These are phyloP conservation scores for Aleadryas rufinucha DNA, from an alignment of 2,113 vertebrate species.

Conservation along the genomic window DNA sequence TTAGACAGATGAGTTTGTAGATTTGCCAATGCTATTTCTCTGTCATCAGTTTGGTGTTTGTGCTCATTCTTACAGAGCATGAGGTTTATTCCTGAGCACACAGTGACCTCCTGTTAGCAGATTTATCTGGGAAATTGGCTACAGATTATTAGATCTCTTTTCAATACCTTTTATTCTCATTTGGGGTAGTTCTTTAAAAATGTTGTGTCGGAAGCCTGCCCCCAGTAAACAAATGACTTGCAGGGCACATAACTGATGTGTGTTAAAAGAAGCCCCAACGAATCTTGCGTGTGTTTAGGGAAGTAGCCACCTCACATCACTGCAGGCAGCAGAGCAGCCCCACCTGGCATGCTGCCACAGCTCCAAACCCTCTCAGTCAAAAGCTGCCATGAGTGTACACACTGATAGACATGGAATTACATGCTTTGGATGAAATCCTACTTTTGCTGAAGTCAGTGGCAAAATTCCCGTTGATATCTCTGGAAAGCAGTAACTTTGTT, in stretches of 20 bases:
- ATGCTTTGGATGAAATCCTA: not conserved
- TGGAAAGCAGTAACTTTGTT: not conserved
- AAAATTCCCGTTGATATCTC: not conserved
- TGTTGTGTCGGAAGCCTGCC: not conserved
- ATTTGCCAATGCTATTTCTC: not conserved
- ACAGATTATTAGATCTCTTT: not conserved
- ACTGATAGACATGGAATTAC: not conserved
- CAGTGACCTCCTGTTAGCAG: not conserved
- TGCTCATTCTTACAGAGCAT: not conserved
- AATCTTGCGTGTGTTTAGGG: not conserved
- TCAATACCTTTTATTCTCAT: not conserved
- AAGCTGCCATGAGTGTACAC: not conserved
- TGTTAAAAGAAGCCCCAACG: accelerated
- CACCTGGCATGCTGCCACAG: not conserved
- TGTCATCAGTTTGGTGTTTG: not conserved
- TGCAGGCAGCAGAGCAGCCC: not conserved
- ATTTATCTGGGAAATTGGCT: not conserved
- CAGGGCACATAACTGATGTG: not conserved
- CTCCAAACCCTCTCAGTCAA: not conserved
- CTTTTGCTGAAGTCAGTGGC: not conserved
- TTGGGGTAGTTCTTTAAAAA: not conserved
- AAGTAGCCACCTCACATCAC: not conserved
- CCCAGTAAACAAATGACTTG: not conserved
- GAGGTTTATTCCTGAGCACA: not conserved
- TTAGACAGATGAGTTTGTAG: not conserved